These are phyloP conservation scores for Tromatobia lineatoria DNA, from an alignment of 2,888 invertebrate genomes.

Conservation along the genomic window DNA sequence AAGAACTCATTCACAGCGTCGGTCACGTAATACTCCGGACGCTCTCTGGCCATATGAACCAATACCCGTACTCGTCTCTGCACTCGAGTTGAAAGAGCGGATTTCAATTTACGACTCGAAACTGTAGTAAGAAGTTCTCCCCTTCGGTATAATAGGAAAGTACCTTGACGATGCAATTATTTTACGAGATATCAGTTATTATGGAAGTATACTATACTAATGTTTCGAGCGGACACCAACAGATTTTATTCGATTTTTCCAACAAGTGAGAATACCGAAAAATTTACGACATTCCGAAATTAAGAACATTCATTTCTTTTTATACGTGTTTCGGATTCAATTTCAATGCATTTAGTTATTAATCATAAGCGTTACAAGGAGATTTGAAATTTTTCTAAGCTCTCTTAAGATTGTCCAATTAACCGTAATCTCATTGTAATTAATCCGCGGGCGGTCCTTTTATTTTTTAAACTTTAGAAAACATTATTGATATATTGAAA, in stretches of 20 bases:
- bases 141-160: background rate
- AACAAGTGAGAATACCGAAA: no score
- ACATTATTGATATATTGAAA: no score
- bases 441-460: no score
- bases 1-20: slow-evolving; percentile 64
- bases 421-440: no score
- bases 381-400: no score
- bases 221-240: background rate
- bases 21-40: slow-evolving; percentile 56
- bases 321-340: no score
- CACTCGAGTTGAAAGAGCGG: background rate
- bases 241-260: background rate
- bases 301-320: no score
- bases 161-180: background rate
- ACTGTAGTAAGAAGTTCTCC: background rate
- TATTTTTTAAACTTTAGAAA: no score
- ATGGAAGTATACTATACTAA: background rate
- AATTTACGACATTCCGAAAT: no score
- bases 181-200: background rate
- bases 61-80: background rate
- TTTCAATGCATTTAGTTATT: no score
- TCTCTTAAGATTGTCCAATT: no score
- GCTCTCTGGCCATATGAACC: background rate
- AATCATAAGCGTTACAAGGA: no score
- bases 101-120: slow-evolving; percentile 12